Evolutionary conservation across 2,797 vertebrate genomes (phyloP), one percentile per base, ranked within the genome.

Genomic region (Sebastes taczanowskii): DNA sequence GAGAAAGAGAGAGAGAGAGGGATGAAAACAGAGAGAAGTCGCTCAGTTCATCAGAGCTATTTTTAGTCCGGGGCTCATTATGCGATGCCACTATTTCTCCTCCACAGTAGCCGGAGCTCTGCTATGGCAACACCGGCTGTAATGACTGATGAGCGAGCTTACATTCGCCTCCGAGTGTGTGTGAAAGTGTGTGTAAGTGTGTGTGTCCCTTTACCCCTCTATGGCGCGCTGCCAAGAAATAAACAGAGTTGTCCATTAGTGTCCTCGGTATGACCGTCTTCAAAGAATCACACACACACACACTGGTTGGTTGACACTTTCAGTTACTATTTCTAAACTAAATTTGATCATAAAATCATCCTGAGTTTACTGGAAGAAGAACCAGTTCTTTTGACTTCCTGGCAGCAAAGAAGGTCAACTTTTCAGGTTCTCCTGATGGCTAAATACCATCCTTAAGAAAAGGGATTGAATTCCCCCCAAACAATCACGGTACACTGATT

Each of bases 71-170:
- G 38, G 29, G 14, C 60, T 79, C 4, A 2, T 73, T 79, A 81
- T 13, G 20, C 2, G 16, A 86, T 59, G 71, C 56, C 46, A 34
- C 70, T 34, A 5, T 72, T 74, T 85, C 78, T 85, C 29, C 38
- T 87, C 55, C 66, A 77, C 84, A 76, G 86, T 71, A 85, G 83
- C 85, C 63, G 61, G 18, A 77, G 23, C 67, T 84, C 64, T 86
- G 88, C 86, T 87, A 67, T 90, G 89, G 89, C 84, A 92, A 91
- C 89, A 90, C 66, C 55, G 56, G 23, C 77, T 82, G 71, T 80
- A 88, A 88, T 87, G 81, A 88, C 78, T 81, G 76, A 32, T 82
- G 68, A 68, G 71, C 78, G 77, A 22, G 63, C 49, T 77, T 80
- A 64, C 73, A 72, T 68, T 61, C 61, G 55, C 35, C 55, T 65